phyloP scores from a whole-genome alignment of 2,888 invertebrate species.

The Didymodactylos carnosus region DNA sequence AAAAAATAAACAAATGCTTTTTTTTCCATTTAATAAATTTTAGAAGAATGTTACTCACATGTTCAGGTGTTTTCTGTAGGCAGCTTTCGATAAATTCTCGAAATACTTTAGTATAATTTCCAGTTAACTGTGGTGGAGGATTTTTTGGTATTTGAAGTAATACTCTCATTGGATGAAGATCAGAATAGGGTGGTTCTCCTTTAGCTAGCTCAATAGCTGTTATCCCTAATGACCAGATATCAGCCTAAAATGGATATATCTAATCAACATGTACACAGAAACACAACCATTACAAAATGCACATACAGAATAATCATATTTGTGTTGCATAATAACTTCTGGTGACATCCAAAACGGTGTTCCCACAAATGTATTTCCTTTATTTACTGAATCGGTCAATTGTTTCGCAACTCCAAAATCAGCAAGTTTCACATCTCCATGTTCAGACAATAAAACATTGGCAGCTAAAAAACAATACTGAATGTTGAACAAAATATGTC shows the following conservation, averaged over 20 bases:
- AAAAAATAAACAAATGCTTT: background rate
- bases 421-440: conserved; percentile 50
- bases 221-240: conserved; percentile 90
- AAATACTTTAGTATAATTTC: conserved; percentile 61
- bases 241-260: conserved; percentile 57
- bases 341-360: conserved; percentile 96
- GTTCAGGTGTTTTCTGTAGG: conserved; percentile 84
- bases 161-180: conserved; percentile 82
- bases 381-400: conserved; percentile 43
- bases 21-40: no score
- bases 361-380: conserved; percentile 81
- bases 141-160: conserved; percentile 87
- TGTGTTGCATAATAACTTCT: conserved; percentile 82
- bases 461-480: conserved; percentile 46
- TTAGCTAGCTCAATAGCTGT: conserved; percentile 88
- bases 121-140: conserved; percentile 74
- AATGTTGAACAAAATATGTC: background rate
- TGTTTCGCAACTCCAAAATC: conserved; percentile 36
- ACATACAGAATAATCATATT: conserved; percentile 52
- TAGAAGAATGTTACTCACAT: background rate
- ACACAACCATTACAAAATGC: no score
- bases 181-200: conserved; percentile 85
- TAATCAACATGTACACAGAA: no score
- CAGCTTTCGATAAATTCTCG: conserved; percentile 90
- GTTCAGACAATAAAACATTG: conserved; percentile 86